phyloP scores from a whole-genome alignment of 2,888 invertebrate species.

The Eupeodes luniger region DNA sequence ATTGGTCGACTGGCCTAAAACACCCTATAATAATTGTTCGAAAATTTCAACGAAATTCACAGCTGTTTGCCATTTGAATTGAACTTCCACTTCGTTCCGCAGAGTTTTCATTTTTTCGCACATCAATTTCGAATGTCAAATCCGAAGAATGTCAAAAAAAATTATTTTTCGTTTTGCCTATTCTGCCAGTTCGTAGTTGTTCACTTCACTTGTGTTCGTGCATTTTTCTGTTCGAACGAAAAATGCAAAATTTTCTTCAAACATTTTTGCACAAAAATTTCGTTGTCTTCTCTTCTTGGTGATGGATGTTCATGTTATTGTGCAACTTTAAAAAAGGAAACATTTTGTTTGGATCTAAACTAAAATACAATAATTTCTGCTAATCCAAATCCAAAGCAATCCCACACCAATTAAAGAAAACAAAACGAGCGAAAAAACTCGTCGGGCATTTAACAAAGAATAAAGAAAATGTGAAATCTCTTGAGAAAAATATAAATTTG shows the following conservation, averaged over 20 bases:
- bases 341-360: neutral
- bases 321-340: slow-evolving; percentile 38
- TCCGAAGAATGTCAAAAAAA: slow-evolving; percentile 69
- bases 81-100: slow-evolving; percentile 32
- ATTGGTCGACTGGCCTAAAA: no score
- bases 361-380: slow-evolving; percentile 11
- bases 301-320: slow-evolving; percentile 37
- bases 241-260: slow-evolving; percentile 61
- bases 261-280: slow-evolving; percentile 58
- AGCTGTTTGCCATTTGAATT: slow-evolving; percentile 49
- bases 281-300: slow-evolving; percentile 36
- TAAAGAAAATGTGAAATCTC: slow-evolving; percentile 63
- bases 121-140: slow-evolving; percentile 66
- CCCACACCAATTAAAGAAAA: slow-evolving; percentile 35
- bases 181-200: slow-evolving; percentile 36
- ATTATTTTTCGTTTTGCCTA: slow-evolving; percentile 42
- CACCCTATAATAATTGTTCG: neutral
- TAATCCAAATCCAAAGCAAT: slow-evolving; percentile 28
- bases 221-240: slow-evolving; percentile 29
- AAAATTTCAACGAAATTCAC: slow-evolving; percentile 1
- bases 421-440: slow-evolving; percentile 45
- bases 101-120: slow-evolving; percentile 19
- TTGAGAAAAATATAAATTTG: neutral
- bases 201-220: slow-evolving; percentile 11
- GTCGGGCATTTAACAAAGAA: slow-evolving; percentile 62